Evolutionary conservation across 23 tunicate genomes (phyloP).

Genomic region (Ciona savignyi): DNA sequence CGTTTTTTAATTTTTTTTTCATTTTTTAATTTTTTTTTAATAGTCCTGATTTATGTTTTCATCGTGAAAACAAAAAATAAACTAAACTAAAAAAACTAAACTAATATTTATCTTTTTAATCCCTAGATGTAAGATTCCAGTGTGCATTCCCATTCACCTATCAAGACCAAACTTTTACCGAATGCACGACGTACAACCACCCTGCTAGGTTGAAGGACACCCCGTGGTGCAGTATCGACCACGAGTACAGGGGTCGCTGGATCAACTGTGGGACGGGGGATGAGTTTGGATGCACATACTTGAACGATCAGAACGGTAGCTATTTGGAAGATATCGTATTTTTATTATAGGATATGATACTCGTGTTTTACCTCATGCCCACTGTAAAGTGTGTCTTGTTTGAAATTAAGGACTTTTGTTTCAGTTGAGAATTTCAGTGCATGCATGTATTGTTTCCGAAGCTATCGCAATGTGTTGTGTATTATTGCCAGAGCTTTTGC

Average conservation of each 20-base stretch:
- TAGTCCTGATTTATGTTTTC: not conserved
- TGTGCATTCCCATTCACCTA: slow-evolving; percentile 75
- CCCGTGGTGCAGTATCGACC: slow-evolving; percentile 91
- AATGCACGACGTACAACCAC: slow-evolving; percentile 66
- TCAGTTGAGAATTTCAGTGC: no score
- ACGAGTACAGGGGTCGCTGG: slow-evolving; percentile 42
- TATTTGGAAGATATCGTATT: no score
- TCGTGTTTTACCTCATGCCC: not conserved
- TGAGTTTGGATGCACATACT: slow-evolving; percentile 59
- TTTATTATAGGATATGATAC: no score
- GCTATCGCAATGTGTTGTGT: no score
- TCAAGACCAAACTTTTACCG: slow-evolving; percentile 66
- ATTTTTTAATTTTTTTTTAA: no score
- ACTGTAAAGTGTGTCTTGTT: not conserved
- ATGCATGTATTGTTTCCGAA: no score
- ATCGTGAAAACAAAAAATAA: no score
- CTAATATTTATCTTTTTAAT: not conserved
- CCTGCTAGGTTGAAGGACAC: slow-evolving; percentile 42
- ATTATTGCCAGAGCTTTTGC: no score
- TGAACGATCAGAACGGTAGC: slow-evolving; percentile 68
- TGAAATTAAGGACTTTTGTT: not conserved
- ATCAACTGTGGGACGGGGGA: slow-evolving; percentile 67
- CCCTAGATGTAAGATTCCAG: slow-evolving; percentile 41
- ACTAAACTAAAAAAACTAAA: no score
- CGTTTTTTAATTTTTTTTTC: no score